These are phyloP conservation scores for Drosophila subobscura DNA, from an alignment of 1,140 invertebrate genomes.

Conservation along the genomic window DNA sequence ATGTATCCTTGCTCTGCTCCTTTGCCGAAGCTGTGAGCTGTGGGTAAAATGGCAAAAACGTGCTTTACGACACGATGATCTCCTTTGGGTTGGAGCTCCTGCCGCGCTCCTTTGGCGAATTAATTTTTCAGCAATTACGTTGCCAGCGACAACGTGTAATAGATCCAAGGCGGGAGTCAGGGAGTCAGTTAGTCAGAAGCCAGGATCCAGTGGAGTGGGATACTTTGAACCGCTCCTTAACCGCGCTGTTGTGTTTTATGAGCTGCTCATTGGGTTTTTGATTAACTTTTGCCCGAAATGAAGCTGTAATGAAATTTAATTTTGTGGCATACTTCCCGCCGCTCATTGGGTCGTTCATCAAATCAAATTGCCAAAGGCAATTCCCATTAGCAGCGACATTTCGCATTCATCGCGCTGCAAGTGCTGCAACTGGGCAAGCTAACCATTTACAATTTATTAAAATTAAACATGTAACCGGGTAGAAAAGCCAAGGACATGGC, in stretches of 20 bases:
- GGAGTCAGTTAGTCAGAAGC: no score
- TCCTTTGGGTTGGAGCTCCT: slow-evolving; percentile 21
- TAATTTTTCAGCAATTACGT: slow-evolving; percentile 81
- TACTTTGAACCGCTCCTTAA: no score
- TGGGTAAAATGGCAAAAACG: slow-evolving; percentile 72
- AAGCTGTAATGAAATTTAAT: slow-evolving; percentile 82
- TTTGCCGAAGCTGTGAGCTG: slow-evolving; percentile 39
- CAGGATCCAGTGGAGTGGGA: background rate
- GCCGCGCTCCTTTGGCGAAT: slow-evolving; percentile 55
- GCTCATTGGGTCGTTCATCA: slow-evolving; percentile 64
- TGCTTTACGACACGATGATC: slow-evolving; percentile 72
- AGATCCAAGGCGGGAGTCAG: slow-evolving; percentile 38
- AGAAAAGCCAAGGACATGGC: background rate
- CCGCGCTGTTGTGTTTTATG: slow-evolving; percentile 59
- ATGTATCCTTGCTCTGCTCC: slow-evolving; percentile 12
- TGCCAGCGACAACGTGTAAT: slow-evolving; percentile 75
- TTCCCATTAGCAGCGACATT: slow-evolving; percentile 42
- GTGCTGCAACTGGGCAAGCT: slow-evolving; percentile 26
- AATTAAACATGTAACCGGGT: slow-evolving; percentile 55
- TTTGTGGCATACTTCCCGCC: slow-evolving; percentile 69
- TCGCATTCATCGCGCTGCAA: slow-evolving; percentile 55
- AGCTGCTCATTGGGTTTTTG: slow-evolving; percentile 80
- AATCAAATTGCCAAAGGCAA: slow-evolving; percentile 52
- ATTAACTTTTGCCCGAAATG: slow-evolving; percentile 77
- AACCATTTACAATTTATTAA: slow-evolving; percentile 70